phyloP scores from a whole-genome alignment of 92 coral and sea anemone genomes.

The Hydrozoanthus gracilis region DNA sequence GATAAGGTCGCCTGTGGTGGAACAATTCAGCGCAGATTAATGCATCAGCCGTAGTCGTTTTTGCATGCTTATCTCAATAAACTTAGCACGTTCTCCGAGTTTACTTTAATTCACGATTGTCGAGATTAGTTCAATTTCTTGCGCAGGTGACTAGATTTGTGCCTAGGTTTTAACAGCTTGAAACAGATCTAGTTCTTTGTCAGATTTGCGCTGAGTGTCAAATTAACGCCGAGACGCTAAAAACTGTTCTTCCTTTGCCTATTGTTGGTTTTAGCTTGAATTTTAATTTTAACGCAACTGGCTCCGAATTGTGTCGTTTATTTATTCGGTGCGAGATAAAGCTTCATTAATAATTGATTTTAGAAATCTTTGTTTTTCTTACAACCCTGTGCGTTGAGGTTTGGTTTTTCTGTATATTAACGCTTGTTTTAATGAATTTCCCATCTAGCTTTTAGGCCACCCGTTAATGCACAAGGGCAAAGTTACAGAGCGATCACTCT shows the following conservation, averaged over 20 bases:
- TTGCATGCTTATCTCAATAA: conserved; percentile 71
- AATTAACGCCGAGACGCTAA: conserved; percentile 34
- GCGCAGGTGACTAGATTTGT: conserved; percentile 65
- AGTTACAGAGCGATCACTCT: not conserved
- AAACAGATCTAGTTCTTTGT: conserved; percentile 54
- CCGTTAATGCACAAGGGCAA: not conserved
- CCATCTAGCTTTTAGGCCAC: conserved; percentile 9
- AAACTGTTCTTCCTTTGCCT: conserved; percentile 28
- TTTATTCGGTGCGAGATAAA: conserved; percentile 64
- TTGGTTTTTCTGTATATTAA: conserved; percentile 50
- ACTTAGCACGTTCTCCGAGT: conserved; percentile 75
- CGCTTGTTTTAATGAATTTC: conserved; percentile 42
- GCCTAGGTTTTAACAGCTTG: conserved; percentile 50
- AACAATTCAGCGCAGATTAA: conserved; percentile 83
- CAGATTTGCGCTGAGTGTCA: conserved; percentile 23
- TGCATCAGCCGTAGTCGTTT: conserved; percentile 70
- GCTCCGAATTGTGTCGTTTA: conserved; percentile 37
- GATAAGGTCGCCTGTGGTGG: conserved; percentile 66
- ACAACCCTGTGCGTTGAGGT: conserved; percentile 56
- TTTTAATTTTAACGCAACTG: conserved; percentile 60
- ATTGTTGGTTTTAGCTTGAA: conserved; percentile 36
- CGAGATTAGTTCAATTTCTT: conserved; percentile 57
- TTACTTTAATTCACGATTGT: conserved; percentile 77
- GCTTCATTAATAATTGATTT: conserved; percentile 79
- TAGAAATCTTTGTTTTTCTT: conserved; percentile 70